Conservation (phyloP, 2,888 invertebrate genomes). For the Coremacera marginata region DNA sequence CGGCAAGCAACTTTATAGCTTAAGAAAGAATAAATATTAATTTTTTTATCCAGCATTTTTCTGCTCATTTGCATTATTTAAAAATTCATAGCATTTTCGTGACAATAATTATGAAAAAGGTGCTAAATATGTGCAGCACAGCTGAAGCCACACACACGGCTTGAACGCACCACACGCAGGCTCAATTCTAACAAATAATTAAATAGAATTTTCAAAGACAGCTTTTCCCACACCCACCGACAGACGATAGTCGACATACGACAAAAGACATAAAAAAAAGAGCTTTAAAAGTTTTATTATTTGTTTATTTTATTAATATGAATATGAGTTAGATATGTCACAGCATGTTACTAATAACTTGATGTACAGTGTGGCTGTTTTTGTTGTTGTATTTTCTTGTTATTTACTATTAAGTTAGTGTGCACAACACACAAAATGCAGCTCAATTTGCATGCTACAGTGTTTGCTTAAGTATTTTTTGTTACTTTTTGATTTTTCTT, state of each 20-base stretch:
- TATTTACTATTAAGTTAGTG: not conserved
- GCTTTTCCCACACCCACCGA: constrained; percentile 15
- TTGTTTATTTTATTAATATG: constrained; percentile 24
- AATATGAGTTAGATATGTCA: constrained; percentile 23
- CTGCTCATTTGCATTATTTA: constrained; percentile 42
- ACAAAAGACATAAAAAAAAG: not conserved
- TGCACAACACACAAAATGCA: not conserved
- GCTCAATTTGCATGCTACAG: constrained; percentile 16
- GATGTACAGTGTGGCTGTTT: not conserved
- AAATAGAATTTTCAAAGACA: no score
- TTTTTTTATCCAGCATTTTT: constrained; percentile 42
- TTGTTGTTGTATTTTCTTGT: not conserved
- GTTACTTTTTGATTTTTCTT: not conserved
- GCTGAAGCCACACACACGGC: not conserved
- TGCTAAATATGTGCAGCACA: not conserved
- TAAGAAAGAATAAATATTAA: constrained; percentile 13
- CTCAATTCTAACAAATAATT: no score
- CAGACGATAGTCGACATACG: not conserved
- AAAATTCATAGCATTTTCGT: constrained; percentile 31
- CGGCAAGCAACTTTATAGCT: constrained; percentile 51
- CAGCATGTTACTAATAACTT: constrained; percentile 27
- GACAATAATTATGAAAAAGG: constrained; percentile 7
- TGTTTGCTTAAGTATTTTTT: not conserved
- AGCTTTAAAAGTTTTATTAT: constrained; percentile 24
- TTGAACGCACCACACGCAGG: not conserved